Evolutionary conservation across 1,140 invertebrate genomes (phyloP).

Genomic region (Aphidius gifuensis): DNA sequence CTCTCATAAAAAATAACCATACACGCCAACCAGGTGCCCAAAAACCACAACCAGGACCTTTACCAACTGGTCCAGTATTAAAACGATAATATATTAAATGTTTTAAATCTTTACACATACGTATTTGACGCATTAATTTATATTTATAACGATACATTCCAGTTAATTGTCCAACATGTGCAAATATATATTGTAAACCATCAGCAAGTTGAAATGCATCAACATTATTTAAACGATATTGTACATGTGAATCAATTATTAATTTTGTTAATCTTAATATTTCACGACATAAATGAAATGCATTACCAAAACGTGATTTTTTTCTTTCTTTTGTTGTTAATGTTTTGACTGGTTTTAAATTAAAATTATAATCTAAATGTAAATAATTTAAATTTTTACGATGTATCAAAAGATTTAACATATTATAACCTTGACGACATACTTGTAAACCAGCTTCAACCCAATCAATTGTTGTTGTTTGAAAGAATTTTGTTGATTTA

Average conservation of each 20-base stretch:
- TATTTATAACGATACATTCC: conserved; percentile 99
- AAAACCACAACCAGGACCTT: conserved; percentile 98
- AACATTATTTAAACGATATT: conserved; percentile 98
- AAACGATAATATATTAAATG: conserved; percentile 99
- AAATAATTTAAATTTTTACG: conserved; percentile 99
- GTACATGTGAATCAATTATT: conserved; percentile 98
- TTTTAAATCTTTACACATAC: conserved; percentile 99
- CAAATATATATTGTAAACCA: conserved; percentile 99
- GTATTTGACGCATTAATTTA: conserved; percentile 98
- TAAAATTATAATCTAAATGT: conserved; percentile 99
- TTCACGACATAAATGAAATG: conserved; percentile 98
- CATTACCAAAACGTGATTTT: conserved; percentile 98
- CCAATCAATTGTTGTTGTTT: conserved; percentile 99
- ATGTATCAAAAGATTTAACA: conserved; percentile 98
- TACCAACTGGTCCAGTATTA: conserved; percentile 97
- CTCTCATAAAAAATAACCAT: conserved; percentile 99
- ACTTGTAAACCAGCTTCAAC: conserved; percentile 98
- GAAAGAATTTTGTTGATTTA: conserved; percentile 99
- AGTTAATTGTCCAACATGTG: conserved; percentile 98
- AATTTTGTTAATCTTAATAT: conserved; percentile 96
- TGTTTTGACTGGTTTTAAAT: conserved; percentile 99
- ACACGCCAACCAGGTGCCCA: conserved; percentile 99
- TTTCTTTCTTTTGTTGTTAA: conserved; percentile 99
- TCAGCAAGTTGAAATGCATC: conserved; percentile 98
- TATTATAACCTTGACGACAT: conserved; percentile 98